These are phyloP conservation scores for Pseudomyrmex pallidus DNA, from an alignment of 1,140 invertebrate genomes.

Conservation along the genomic window DNA sequence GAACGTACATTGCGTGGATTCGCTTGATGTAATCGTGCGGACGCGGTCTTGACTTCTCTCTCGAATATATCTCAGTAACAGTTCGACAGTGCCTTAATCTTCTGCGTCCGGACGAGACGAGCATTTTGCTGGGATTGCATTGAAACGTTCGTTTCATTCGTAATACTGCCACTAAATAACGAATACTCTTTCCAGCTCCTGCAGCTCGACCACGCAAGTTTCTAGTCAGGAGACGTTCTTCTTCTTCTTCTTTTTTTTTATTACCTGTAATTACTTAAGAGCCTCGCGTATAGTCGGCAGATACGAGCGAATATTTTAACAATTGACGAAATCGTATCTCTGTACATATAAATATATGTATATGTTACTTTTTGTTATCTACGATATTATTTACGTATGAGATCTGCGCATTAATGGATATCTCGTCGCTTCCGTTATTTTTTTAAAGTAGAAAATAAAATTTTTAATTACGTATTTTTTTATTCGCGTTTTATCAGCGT, in stretches of 20 bases:
- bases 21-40: neutral
- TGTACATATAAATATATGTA: constrained; percentile 43
- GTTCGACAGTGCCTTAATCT: constrained; percentile 49
- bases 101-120: constrained; percentile 17
- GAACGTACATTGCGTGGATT: constrained; percentile 21
- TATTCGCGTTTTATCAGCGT: constrained; percentile 2
- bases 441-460: constrained; percentile 36
- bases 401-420: constrained; percentile 51
- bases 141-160: constrained; percentile 45
- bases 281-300: constrained; percentile 53
- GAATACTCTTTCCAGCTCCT: constrained; percentile 83
- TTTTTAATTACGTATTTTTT: constrained; percentile 35
- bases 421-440: constrained; percentile 39
- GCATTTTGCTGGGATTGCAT: constrained; percentile 27
- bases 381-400: constrained; percentile 39
- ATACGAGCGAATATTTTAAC: constrained; percentile 58
- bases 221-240: constrained; percentile 84
- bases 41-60: constrained; percentile 13
- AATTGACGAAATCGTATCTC: constrained; percentile 53
- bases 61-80: constrained; percentile 11
- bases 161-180: constrained; percentile 75
- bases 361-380: constrained; percentile 15
- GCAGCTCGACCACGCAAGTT: constrained; percentile 82
- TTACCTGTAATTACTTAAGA: constrained; percentile 70
- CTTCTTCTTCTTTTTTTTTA: constrained; percentile 63